Evolutionary conservation across 2,797 vertebrate species (phyloP), one percentile per base, ranked within the genome.

Genomic region (Lacerta bilineata): DNA sequence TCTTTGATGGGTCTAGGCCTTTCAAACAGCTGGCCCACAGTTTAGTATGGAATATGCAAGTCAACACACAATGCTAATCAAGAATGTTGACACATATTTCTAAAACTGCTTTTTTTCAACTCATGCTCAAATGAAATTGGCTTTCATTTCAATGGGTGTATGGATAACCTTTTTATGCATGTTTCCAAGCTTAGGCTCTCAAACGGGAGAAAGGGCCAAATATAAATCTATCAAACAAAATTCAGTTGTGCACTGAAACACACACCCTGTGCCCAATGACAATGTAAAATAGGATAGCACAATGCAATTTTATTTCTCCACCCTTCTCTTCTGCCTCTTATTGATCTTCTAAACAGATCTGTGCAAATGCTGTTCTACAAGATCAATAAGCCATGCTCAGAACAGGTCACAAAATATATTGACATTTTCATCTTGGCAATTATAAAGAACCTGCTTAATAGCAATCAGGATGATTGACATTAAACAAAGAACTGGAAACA

Each of bases 341-440:
- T 6, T 76, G 36, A 72, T 79, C 0, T 87, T 4, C 8, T 76
- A 77, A 87, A 61, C 0, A 33, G 33, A 55, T 90, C 86, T 79
- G 88, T 90, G 84, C 41, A 89, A 80, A 0, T 88, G 11, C 59
- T 78, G 23, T 83, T 33, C 89, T 59, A 9, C 86, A n/a, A 88
- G 46, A 92, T 90, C 83, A 89, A 23, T 89, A 93, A 87, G 68
- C 0, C 1, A 86, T 84, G 71, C 79, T 93, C 87, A 71, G 88
- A 90, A 91, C 43, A 86, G 33, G 4, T 29, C 9, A 82, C 39
- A 86, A 72, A 81, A 85, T 93, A 85, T 92, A 80, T 66, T 89
- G 88, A 5, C 80, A 50, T 91, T 91, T 92, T 90, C 86, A 76
- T 83, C 68, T 89, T 66, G 89, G 46, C 84, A 92, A 91, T 64